Evolutionary conservation across 2,797 vertebrate genomes (phyloP).

Genomic region (Sus cebifrons): DNA sequence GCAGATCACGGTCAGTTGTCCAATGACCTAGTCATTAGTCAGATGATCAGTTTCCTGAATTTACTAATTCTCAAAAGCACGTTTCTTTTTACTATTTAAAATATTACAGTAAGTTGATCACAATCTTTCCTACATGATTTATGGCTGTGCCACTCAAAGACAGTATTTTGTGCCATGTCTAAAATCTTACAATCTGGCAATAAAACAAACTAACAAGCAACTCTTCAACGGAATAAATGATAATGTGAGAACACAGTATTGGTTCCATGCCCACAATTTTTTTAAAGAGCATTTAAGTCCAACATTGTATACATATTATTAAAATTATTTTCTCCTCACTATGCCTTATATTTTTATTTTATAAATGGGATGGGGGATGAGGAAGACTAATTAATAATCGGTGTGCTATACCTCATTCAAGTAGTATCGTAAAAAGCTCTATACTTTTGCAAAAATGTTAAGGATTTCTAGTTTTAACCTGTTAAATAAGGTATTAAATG

Average conservation of each 20-base stretch:
- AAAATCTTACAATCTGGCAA: background rate
- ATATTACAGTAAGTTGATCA: background rate
- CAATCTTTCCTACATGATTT: background rate
- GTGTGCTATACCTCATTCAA: background rate
- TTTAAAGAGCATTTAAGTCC: background rate
- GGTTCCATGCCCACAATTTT: background rate
- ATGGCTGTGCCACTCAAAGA: background rate
- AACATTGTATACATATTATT: background rate
- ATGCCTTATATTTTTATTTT: constrained; percentile 4
- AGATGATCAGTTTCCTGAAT: background rate
- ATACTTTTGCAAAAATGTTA: background rate
- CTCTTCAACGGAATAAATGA: background rate
- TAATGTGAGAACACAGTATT: background rate
- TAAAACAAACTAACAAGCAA: constrained; percentile 51
- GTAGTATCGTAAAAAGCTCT: background rate
- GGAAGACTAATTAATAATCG: background rate
- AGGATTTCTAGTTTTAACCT: background rate
- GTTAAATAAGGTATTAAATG: background rate
- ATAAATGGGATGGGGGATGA: background rate
- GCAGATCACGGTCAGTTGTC: background rate
- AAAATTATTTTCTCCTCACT: background rate
- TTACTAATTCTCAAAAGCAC: background rate
- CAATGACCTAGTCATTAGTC: background rate
- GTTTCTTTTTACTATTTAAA: constrained; percentile 1
- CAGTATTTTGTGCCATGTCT: background rate